Conservation (phyloP, 2,113 vertebrate species). For the Hipposideros armiger region DNA sequence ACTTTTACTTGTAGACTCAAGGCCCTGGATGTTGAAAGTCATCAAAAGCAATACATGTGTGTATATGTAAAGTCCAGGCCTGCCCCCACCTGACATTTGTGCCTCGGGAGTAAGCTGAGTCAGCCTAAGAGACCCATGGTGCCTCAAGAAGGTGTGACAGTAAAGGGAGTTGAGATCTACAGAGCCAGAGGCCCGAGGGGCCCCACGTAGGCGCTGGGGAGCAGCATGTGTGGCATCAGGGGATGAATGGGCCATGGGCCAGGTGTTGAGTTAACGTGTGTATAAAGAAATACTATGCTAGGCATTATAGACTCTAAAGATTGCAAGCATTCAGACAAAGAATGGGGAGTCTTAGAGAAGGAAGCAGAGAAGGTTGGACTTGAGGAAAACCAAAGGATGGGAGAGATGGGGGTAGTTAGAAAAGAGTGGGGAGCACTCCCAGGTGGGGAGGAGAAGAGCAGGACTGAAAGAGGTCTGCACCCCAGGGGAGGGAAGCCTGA, state of each 20-base stretch:
- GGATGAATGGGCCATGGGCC: not conserved
- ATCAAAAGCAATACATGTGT: not conserved
- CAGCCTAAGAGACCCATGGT: not conserved
- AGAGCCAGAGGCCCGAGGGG: not conserved
- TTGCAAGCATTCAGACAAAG: not conserved
- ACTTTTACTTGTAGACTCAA: not conserved
- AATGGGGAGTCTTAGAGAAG: not conserved
- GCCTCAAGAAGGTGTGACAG: not conserved
- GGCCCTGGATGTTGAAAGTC: not conserved
- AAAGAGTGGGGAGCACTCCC: not conserved
- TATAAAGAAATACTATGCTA: not conserved
- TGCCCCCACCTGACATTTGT: not conserved
- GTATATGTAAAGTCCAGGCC: not conserved
- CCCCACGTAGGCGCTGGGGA: not conserved
- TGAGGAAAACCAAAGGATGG: not conserved
- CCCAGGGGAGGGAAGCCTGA: not conserved
- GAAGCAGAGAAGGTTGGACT: not conserved
- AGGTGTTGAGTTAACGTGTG: not conserved
- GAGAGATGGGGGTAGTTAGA: not conserved
- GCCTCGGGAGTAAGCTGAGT: no score
- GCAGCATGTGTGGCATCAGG: not conserved
- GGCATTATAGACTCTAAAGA: not conserved
- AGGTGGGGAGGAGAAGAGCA: not conserved
- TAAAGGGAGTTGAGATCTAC: fast-evolving
- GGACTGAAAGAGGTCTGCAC: no score